Evolutionary conservation across 2,113 vertebrate species (phyloP).

Genomic region (Salvelinus namaycush): DNA sequence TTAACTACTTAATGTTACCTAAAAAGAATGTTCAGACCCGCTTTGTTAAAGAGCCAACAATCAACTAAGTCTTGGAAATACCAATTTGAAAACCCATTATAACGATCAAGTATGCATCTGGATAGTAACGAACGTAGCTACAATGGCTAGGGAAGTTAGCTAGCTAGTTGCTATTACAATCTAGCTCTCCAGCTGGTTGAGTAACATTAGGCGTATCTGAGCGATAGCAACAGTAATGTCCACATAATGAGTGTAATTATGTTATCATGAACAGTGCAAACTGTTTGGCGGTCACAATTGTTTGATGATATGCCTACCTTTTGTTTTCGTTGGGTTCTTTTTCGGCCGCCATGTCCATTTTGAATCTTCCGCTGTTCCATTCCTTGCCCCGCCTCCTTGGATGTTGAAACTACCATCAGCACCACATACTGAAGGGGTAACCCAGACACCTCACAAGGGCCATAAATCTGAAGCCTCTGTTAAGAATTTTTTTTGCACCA

Average conservation of each 20-base stretch:
- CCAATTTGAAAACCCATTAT: neutral
- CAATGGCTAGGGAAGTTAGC: neutral
- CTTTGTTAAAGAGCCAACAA: neutral
- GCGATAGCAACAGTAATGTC: neutral
- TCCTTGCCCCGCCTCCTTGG: no score
- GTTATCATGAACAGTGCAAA: neutral
- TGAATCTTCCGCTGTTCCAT: constrained; percentile 70
- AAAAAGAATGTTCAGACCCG: neutral
- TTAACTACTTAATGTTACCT: neutral
- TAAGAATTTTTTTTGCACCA: no score
- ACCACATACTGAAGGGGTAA: no score
- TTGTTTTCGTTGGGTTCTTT: constrained; percentile 64
- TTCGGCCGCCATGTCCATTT: constrained; percentile 74
- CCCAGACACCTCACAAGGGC: no score
- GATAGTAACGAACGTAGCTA: neutral
- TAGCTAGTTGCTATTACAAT: neutral
- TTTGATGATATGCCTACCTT: constrained; percentile 53
- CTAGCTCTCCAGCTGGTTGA: neutral
- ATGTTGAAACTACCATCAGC: no score
- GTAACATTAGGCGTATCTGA: neutral
- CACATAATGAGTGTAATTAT: neutral
- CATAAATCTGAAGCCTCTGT: no score
- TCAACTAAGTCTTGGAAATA: neutral
- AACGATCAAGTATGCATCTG: neutral
- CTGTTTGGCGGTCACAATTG: no score